Evolutionary conservation across 2,113 vertebrate species (phyloP).

Genomic region (Bagarius yarrelli): DNA sequence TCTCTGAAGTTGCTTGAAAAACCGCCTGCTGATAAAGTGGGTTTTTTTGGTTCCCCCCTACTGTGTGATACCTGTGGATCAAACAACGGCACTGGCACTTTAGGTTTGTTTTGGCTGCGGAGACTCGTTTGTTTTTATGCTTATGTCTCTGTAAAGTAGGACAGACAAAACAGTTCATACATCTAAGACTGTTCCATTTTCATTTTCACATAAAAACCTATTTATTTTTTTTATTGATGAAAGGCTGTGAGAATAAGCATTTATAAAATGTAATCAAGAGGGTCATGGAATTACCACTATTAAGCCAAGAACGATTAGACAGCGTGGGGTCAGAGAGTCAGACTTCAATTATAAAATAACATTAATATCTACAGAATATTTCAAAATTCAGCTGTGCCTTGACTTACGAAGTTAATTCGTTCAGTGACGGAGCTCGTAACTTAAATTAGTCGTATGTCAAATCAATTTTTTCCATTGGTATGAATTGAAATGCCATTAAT

Average conservation of each 20-base stretch:
- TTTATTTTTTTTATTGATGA: constrained; percentile 36
- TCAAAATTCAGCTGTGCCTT: too few relatives aligned
- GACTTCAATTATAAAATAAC: background rate
- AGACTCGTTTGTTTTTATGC: constrained; percentile 35
- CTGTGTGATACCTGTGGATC: constrained; percentile 34
- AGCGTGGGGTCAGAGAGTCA: background rate
- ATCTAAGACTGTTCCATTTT: constrained; percentile 31
- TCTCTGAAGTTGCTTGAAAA: constrained; percentile 27
- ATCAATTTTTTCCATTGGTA: too few relatives aligned
- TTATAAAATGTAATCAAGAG: background rate
- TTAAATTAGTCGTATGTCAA: too few relatives aligned
- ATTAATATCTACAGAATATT: background rate
- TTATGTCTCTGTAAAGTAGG: constrained; percentile 21
- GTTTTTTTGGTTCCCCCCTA: constrained; percentile 30
- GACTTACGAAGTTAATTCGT: too few relatives aligned
- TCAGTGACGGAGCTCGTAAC: too few relatives aligned
- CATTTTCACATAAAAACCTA: constrained; percentile 32
- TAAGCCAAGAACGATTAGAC: background rate
- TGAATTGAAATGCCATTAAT: too few relatives aligned
- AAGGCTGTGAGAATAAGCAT: constrained; percentile 35
- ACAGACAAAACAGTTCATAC: constrained; percentile 14
- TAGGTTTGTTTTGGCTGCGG: constrained; percentile 30
- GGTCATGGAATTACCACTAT: background rate
- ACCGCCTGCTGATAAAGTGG: constrained; percentile 24
- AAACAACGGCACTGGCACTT: constrained; percentile 9